Conservation (phyloP, 2,113 vertebrate genomes). For the Rhea americana region DNA sequence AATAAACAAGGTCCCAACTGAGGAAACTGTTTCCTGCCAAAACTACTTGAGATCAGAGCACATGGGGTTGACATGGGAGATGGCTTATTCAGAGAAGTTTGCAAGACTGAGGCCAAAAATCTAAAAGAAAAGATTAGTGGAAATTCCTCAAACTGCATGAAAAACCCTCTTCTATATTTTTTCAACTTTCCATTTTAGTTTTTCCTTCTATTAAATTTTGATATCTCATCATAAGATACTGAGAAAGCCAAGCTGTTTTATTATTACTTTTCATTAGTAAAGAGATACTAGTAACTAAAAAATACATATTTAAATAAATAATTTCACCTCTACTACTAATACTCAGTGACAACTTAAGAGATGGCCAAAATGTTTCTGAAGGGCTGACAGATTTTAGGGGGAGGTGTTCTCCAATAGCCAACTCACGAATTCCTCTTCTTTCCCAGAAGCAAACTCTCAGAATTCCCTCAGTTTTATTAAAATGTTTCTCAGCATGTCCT, state of each 20-base stretch:
- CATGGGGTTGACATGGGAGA: neutral
- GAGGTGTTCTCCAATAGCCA: neutral
- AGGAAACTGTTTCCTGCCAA: conserved; percentile 1
- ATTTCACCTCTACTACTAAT: neutral
- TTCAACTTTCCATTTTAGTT: neutral
- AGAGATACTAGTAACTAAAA: neutral
- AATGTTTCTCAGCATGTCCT: neutral
- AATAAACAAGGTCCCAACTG: conserved; percentile 1
- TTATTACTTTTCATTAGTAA: neutral
- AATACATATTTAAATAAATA: neutral
- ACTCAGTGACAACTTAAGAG: neutral
- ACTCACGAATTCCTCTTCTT: neutral
- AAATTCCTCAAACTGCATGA: neutral
- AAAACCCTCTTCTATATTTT: neutral
- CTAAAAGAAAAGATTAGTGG: neutral
- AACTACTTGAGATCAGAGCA: neutral
- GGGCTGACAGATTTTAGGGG: neutral
- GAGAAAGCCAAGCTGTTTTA: neutral
- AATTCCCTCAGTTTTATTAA: neutral
- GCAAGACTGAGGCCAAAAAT: neutral
- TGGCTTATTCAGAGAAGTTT: neutral
- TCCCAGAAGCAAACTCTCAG: neutral
- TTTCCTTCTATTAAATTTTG: neutral
- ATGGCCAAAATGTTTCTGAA: neutral
- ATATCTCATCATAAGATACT: neutral